Conservation (phyloP, 2,113 vertebrate genomes). For the Brachypteracias leptosomus region DNA sequence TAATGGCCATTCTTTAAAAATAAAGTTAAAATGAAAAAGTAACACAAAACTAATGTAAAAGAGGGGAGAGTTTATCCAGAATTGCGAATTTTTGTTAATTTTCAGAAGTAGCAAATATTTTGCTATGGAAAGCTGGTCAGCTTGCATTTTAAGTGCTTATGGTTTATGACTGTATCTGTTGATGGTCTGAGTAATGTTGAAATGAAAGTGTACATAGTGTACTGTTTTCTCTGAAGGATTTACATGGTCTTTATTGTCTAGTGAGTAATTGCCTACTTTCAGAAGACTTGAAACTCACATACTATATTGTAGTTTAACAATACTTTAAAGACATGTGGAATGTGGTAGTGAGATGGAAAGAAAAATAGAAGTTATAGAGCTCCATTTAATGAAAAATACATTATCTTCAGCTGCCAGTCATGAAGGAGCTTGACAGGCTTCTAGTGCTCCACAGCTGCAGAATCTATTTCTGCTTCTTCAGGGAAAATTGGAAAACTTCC, state of each 20-base stretch:
- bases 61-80: not conserved
- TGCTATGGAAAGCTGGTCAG: not conserved
- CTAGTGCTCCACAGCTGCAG: slow-evolving; percentile 32
- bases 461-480: slow-evolving; percentile 48
- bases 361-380: not conserved
- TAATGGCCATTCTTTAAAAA: slow-evolving; percentile 67
- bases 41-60: not conserved
- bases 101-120: not conserved
- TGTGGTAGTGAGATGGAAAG: not conserved
- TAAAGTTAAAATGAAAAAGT: slow-evolving; percentile 31
- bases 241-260: not conserved
- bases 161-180: not conserved
- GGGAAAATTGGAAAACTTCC: slow-evolving; percentile 47
- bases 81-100: not conserved
- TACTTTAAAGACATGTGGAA: not conserved
- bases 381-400: slow-evolving; percentile 16
- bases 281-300: not conserved
- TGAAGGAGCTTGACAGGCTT: slow-evolving; percentile 21
- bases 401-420: slow-evolving; percentile 42
- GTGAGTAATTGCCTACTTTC: not conserved
- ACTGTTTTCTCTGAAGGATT: not conserved
- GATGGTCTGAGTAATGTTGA: not conserved
- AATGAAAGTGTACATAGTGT: not conserved
- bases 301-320: not conserved
- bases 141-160: not conserved